Base-by-base conservation (phyloP, 2,113 vertebrate species). In the Pangasianodon gigas region DNA sequence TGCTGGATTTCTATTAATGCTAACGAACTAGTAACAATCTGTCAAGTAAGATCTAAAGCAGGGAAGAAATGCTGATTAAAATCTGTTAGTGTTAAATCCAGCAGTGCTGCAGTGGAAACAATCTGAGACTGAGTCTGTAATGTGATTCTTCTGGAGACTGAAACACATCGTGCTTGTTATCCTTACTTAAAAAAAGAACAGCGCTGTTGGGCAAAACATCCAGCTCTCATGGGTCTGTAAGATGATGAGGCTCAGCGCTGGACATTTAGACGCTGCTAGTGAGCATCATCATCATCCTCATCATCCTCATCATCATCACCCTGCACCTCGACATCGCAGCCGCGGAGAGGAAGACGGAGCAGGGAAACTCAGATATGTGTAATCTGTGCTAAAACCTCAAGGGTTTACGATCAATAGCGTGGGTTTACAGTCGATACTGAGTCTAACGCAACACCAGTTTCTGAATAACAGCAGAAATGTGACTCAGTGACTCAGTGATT, bases 381-480 rank as follows among this genome's bases (percentile, higher is more conserved):
- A 37, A 52, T 26, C 7, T 48, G 37, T 24, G 18, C 9, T 13
- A 4, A 74, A 84, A 24, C 10, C 67, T 77, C 26, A 9, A n/a
- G 37, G 75, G n/a, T 26, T 21, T 58, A 26, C 0, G 41, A 56
- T 41, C 26, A 2, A 48, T 46, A 19, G 46, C 6, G 32, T n/a
- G 9, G 71, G 2, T 56, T 60, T 60, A 32, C 11, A 46, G 41
- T 32, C 29, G 37, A 71, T 37, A 26, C 3, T 5, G 3, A 26
- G n/a, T 69, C 71, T 56, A 71, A 65, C n/a, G 11, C 29, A 41
- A 52, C 60, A 62, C 7, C 69, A 19, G 24, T 41, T 79, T 18
- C 41, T n/a, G 56, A 37, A 88, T 37, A 32, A 88, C 84, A 48
- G 41, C 44, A 81, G 26, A 60, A 87, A 85, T 46, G 41, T 58